Base-by-base conservation (phyloP, 2,113 vertebrate species). In the Corythoichthys haematopterus region DNA sequence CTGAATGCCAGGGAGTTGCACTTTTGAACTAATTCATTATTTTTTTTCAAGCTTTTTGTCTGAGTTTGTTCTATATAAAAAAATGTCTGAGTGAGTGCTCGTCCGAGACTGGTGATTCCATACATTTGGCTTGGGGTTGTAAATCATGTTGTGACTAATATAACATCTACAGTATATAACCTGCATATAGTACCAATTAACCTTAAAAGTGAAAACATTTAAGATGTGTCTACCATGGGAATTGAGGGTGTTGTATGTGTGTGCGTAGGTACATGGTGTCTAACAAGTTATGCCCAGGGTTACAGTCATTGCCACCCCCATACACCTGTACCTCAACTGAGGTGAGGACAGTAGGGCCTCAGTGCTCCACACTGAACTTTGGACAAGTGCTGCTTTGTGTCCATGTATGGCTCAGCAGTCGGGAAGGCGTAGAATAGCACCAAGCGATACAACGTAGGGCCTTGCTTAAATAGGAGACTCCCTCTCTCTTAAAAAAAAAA, bases 361-460 rank as follows among this genome's bases (percentile, higher is more conserved):
- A 90, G 90, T 87, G 71, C 81, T 82, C 66, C 1, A 52, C 46
- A 71, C 64, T 40, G 52, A 68, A 45, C 16, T n/a, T 11, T 45
- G 65, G 71, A 89, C 85, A 85, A 91, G 87, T 76, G 75, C 66
- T 11, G 85, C 82, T 87, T 81, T 82, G 70, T 69, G 58, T 59
- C 38, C 38, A 14, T 64, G 51, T 57, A 46, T 58, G 60, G 48
- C 52, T 70, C 3, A 15, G 45, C 43, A 28, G 52, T 37, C n/a
- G 38, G 6, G 14, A 20, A 20, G 69, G 35, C 38, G 47, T 52
- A n/a, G 46, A 76, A 70, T 53, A 52, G 71, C 70, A 59, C 40
- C 71, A 55, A 63, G 33, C 64, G 69, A 46, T 68, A 58, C 56
- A n/a, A 45, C 45, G 47, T 63, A 65, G 37, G 58, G 53, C 64